Evolutionary conservation across 2,113 vertebrate genomes (phyloP).

Genomic region (Gorsachius goisagi): DNA sequence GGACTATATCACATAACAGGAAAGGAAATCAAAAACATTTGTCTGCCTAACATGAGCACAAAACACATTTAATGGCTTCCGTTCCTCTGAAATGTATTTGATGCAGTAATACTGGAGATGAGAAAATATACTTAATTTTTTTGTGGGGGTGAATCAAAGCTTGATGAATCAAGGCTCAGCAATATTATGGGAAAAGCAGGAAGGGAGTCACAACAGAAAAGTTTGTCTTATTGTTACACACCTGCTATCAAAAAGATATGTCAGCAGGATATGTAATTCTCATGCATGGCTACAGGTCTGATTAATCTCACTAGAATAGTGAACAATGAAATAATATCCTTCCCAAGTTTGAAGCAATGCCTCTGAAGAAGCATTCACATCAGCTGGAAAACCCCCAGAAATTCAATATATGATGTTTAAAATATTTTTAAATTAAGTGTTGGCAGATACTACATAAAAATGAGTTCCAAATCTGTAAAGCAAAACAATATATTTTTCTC

Average conservation of each 20-base stretch:
- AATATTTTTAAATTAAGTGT: conserved; percentile 34
- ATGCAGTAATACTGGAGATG: not conserved
- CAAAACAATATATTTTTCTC: not conserved
- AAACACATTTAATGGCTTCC: conserved; percentile 15
- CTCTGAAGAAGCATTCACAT: not conserved
- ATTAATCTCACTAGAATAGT: not conserved
- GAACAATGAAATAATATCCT: not conserved
- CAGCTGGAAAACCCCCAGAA: not conserved
- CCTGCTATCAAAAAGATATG: not conserved
- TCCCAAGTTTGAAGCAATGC: not conserved
- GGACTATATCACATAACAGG: not conserved
- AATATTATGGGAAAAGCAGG: not conserved
- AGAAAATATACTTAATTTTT: not conserved
- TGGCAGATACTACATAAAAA: conserved; percentile 15
- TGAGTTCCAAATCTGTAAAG: not conserved
- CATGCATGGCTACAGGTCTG: not conserved
- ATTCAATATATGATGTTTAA: not conserved
- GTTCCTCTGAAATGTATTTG: not conserved
- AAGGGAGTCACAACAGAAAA: not conserved
- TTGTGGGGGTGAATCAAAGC: not conserved
- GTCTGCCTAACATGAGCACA: not conserved
- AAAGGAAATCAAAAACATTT: conserved; percentile 56
- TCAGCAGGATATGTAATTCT: not conserved
- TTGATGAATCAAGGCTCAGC: not conserved
- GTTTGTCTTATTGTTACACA: not conserved